A percentile compares a stretch with the other conserved stretches of the same genome.
Evolutionary conservation across 2,888 invertebrate genomes (phyloP).

Genomic region (Cosmia pyralina): DNA sequence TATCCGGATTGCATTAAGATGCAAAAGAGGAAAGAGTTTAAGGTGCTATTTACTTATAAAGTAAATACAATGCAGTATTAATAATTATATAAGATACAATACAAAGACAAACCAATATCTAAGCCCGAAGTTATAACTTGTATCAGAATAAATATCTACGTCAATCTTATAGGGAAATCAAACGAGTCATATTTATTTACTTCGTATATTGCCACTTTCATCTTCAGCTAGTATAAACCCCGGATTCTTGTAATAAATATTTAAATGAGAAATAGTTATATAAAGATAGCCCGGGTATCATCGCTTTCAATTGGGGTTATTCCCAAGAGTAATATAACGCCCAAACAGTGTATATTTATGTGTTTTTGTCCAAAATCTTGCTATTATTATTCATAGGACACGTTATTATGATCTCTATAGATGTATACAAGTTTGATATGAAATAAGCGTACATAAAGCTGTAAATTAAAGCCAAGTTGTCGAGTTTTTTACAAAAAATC

Average conservation of each 20-base stretch:
- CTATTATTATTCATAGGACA: slow-evolving; percentile 29
- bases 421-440: neutral
- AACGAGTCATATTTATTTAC: slow-evolving; percentile 33
- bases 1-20: no score
- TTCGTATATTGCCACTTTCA: slow-evolving; percentile 40
- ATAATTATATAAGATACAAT: no score
- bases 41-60: no score
- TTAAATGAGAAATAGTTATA: slow-evolving; percentile 48
- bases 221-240: slow-evolving; percentile 22
- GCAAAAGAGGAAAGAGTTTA: no score
- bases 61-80: no score
- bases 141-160: slow-evolving; percentile 33
- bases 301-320: slow-evolving; percentile 32
- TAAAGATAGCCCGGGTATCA: slow-evolving; percentile 36
- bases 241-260: slow-evolving; percentile 47
- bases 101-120: slow-evolving; percentile 21
- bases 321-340: slow-evolving; percentile 33
- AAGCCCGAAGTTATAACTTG: neutral
- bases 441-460: neutral
- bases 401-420: slow-evolving; percentile 23
- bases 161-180: slow-evolving; percentile 36
- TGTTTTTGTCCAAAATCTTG: slow-evolving; percentile 15
- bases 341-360: slow-evolving; percentile 31
- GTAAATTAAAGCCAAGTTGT: neutral
- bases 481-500: slow-evolving; percentile 29